Percentiles rank a stretch among this genome's conserved stretches.
Evolutionary conservation across 2,113 vertebrate genomes (phyloP).

Genomic region (Cisticola juncidis): DNA sequence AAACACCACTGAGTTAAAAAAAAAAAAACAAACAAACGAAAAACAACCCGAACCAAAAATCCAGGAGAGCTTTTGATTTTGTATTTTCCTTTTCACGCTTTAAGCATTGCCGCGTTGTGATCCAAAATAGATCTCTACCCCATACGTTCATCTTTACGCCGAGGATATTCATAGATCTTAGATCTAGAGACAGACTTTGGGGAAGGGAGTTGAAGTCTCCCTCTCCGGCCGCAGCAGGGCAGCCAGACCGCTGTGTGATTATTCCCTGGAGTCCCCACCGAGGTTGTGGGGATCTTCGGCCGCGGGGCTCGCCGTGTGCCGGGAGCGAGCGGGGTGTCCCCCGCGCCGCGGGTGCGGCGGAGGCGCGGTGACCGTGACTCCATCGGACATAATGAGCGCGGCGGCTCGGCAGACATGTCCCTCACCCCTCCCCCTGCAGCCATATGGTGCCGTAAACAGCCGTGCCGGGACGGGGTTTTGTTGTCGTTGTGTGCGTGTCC

Average conservation of each 20-base stretch:
- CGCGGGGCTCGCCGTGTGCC: not conserved
- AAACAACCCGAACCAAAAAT: not conserved
- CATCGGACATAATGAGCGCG: conserved; percentile 28
- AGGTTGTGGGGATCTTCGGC: too few relatives aligned
- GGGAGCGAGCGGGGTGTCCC: not conserved
- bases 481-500: not conserved
- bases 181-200: not conserved
- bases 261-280: not conserved
- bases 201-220: not conserved
- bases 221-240: not conserved
- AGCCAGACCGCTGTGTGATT: not conserved
- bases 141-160: not conserved
- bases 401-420: conserved; percentile 27
- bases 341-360: not conserved
- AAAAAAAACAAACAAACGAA: too few relatives aligned
- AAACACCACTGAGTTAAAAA: not conserved
- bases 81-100: not conserved
- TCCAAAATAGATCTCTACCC: not conserved
- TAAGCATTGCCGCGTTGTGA: not conserved
- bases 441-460: conserved; percentile 58
- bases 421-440: conserved; percentile 33
- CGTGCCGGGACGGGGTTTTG: not conserved
- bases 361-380: not conserved
- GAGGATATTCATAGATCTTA: not conserved
- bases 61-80: not conserved